Percentiles rank a stretch among this genome's conserved stretches.
These are phyloP conservation scores for Ornithoptera priamus DNA, from an alignment of 2,888 invertebrate species.

Conservation along the genomic window DNA sequence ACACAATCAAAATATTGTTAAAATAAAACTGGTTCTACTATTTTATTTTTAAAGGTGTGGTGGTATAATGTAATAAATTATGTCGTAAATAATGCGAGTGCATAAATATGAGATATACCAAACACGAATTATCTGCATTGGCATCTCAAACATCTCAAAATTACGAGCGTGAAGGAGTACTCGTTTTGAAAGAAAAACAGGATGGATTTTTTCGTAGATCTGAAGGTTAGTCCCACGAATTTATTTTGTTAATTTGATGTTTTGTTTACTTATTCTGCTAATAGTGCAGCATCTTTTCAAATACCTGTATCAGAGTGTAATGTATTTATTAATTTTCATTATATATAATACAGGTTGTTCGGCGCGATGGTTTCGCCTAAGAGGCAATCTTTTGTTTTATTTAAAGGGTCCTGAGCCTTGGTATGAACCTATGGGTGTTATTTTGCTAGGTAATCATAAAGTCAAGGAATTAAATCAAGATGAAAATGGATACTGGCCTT, in stretches of 20 bases:
- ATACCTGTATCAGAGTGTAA: too few relatives aligned
- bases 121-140: constrained; percentile 90
- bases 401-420: constrained; percentile 93
- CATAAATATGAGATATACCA: constrained; percentile 91
- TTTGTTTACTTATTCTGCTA: too few relatives aligned
- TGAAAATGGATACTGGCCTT: constrained; percentile 88
- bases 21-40: neutral
- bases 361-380: constrained; percentile 89
- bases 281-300: too few relatives aligned
- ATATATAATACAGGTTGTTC: constrained; percentile 50
- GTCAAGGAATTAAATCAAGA: constrained; percentile 82
- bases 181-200: constrained; percentile 92
- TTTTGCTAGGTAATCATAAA: constrained; percentile 93
- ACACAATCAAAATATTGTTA: neutral
- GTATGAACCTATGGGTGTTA: constrained; percentile 92
- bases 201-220: constrained; percentile 95
- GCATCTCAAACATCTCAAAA: constrained; percentile 92
- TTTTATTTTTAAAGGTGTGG: constrained; percentile 16
- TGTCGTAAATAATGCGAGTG: constrained; percentile 20
- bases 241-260: neutral
- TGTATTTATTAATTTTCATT: neutral
- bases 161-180: constrained; percentile 94
- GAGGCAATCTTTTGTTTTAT: constrained; percentile 96
- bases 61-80: constrained; percentile 12
- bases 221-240: constrained; percentile 85